A percentile compares a stretch with the other conserved stretches of the same genome.
phyloP scores from a whole-genome alignment of 2,888 invertebrate species.

The Cheilosia impressa region DNA sequence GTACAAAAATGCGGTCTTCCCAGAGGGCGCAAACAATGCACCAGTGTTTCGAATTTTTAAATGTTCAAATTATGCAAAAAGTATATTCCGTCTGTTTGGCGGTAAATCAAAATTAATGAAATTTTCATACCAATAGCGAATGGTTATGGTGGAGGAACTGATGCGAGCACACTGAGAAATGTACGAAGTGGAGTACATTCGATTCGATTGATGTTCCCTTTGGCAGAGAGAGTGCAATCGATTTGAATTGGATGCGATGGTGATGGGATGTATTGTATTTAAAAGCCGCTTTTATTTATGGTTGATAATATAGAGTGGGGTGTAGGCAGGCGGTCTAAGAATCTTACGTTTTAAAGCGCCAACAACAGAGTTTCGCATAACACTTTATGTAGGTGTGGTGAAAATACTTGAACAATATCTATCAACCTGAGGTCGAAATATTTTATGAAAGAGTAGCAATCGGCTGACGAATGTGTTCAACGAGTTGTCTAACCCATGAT shows the following conservation, averaged over 20 bases:
- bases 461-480: too few relatives aligned
- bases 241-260: constrained; percentile 14
- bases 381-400: too few relatives aligned
- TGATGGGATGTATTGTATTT: constrained; percentile 3
- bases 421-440: too few relatives aligned
- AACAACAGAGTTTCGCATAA: too few relatives aligned
- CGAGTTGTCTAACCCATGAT: too few relatives aligned
- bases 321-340: too few relatives aligned
- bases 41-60: constrained; percentile 65
- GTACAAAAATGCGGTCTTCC: constrained; percentile 19
- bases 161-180: neutral
- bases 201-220: constrained; percentile 35
- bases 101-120: constrained; percentile 74
- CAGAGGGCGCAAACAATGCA: constrained; percentile 44
- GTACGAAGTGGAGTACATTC: too few relatives aligned
- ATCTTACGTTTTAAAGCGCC: too few relatives aligned
- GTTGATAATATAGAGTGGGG: too few relatives aligned
- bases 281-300: neutral
- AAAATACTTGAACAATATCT: too few relatives aligned
- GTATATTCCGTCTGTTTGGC: constrained; percentile 68
- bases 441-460: too few relatives aligned
- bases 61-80: constrained; percentile 72
- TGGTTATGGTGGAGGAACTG: neutral
- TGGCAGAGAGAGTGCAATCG: constrained; percentile 2
- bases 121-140: constrained; percentile 47